Percentiles rank a stretch among this genome's conserved stretches.
These are phyloP conservation scores for Cataglyphis albicans DNA, from an alignment of 2,888 invertebrate genomes.

Conservation along the genomic window DNA sequence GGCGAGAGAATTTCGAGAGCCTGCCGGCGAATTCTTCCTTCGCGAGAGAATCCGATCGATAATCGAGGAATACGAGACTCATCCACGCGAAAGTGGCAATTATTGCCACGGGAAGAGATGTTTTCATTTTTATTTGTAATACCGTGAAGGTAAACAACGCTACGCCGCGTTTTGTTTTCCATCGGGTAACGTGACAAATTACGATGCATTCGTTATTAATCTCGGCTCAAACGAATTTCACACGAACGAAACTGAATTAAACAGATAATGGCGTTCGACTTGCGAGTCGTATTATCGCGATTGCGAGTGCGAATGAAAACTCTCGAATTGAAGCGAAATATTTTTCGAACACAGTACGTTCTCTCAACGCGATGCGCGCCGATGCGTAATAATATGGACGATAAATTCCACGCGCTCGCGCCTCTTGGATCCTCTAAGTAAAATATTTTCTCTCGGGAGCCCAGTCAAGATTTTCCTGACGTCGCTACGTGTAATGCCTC, in stretches of 20 bases:
- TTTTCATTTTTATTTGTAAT: not conserved
- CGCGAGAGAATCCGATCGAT: conserved; percentile 51
- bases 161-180: not conserved
- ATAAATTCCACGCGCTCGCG: conserved; percentile 47
- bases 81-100: conserved; percentile 60
- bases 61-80: conserved; percentile 61
- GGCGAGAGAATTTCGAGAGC: conserved; percentile 37
- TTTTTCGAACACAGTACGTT: conserved; percentile 18
- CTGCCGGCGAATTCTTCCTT: conserved; percentile 40
- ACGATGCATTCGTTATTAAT: not conserved
- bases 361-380: conserved; percentile 11
- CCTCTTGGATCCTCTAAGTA: conserved; percentile 47
- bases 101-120: not conserved
- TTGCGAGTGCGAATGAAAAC: too few species aligned
- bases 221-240: not conserved
- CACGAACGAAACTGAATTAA: not conserved
- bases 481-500: conserved; percentile 68
- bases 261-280: not conserved
- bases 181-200: not conserved
- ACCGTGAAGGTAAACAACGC: conserved; percentile 16
- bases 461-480: conserved; percentile 69
- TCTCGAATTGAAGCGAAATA: conserved; percentile 24
- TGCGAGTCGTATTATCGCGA: not conserved
- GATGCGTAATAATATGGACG: conserved; percentile 51
- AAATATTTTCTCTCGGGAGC: conserved; percentile 65